Evolutionary conservation across 2,797 vertebrate species (phyloP), one percentile per base, ranked within the genome.

Genomic region (Arrhamphus sclerolepis): DNA sequence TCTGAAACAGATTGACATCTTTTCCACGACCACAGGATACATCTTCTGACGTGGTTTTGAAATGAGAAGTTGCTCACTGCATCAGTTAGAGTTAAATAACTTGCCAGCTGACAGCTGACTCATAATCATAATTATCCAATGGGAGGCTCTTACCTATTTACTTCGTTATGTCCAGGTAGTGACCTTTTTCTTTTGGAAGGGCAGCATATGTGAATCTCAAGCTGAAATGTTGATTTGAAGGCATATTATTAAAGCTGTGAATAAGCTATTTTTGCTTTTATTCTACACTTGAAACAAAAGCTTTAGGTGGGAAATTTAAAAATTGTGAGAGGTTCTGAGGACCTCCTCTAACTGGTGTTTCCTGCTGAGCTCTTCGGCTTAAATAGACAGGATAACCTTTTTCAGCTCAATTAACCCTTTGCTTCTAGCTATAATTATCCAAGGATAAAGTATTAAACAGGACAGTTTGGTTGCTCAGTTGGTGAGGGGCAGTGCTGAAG

Each of bases 361-460:
- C 56, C 56, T 20, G 65, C 72, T 58, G 38, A 31, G 59, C 72
- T 75, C 61, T 46, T 51, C 17, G 55, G 43, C 51, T 58, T 46
- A 86, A 81, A 75, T 81, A 54, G 19, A 31, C 60, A 55, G 58
- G 84, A 84, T 61, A 83, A 76, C 78, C 78, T 51, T 87, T 91
- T 87, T 17, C 75, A 72, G 59, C 90, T 90, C 75, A 85, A 87
- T 90, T 90, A 92, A 90, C 86, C 86, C 78, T 68, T 8, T 78
- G 78, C 84, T 78, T 56, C 53, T 83, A 70, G 83, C 80, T 77
- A 74, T 90, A 86, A 89, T 92, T 89, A 89, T 87, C 80, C 70
- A 80, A 70, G 77, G 75, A 85, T 59, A 82, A 81, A 84, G 50
- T 66, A 73, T 79, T 80, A 61, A 80, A 84, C 9, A 5, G 39